Evolutionary conservation across 2,113 vertebrate species (phyloP).

Genomic region (Oreotrochilus melanogaster): DNA sequence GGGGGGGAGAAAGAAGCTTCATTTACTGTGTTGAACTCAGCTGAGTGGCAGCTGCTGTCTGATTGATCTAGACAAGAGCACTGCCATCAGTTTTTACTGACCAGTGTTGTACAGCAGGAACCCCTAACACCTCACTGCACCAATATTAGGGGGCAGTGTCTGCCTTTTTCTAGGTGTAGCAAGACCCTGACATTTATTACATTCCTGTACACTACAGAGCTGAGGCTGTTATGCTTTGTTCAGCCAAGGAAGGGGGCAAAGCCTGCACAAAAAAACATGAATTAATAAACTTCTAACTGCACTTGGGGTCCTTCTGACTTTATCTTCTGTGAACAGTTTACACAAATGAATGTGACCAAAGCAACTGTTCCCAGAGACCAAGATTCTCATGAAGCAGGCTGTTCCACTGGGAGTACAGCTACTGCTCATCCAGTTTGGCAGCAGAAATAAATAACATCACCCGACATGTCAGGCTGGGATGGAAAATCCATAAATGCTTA

Average conservation of each 20-base stretch:
- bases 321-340: background rate
- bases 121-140: background rate
- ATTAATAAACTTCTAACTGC: background rate
- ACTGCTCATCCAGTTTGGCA: background rate
- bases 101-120: background rate
- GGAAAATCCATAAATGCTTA: background rate
- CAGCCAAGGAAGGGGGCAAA: background rate
- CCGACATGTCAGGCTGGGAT: background rate
- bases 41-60: background rate
- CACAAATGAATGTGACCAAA: background rate
- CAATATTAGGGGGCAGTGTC: background rate
- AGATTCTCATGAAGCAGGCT: background rate
- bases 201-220: accelerated
- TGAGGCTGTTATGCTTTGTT: background rate
- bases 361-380: background rate
- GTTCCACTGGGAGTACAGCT: background rate
- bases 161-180: background rate
- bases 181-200: background rate
- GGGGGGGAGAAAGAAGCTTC: background rate
- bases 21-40: background rate
- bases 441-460: background rate
- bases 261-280: background rate
- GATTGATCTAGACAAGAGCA: background rate
- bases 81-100: background rate
- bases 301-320: background rate